phyloP scores from a whole-genome alignment of 2,797 vertebrate species.

The Hippoglossus hippoglossus region DNA sequence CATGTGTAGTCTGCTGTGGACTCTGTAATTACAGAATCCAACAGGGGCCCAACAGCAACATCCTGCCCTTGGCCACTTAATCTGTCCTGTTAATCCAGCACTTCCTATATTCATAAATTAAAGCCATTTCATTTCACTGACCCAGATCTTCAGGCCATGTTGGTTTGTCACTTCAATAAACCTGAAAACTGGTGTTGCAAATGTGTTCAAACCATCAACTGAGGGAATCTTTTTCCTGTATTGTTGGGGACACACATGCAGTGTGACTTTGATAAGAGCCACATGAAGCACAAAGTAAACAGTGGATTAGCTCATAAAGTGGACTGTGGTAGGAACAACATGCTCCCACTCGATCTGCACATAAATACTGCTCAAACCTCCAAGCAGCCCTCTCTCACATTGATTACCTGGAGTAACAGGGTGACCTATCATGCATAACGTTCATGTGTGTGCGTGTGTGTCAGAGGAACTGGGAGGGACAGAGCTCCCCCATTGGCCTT shows the following conservation, averaged over 20 bases:
- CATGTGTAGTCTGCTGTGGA: too few relatives aligned
- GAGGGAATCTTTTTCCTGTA: not conserved
- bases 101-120: not conserved
- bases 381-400: not conserved
- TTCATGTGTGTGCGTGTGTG: slow-evolving; percentile 18
- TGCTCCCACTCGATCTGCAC: slow-evolving; percentile 20
- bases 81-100: not conserved
- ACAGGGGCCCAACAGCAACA: not conserved
- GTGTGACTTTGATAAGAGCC: slow-evolving; percentile 41
- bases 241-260: slow-evolving; percentile 1
- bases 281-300: slow-evolving; percentile 20
- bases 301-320: slow-evolving; percentile 29
- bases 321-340: slow-evolving; percentile 19
- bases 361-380: slow-evolving; percentile 4
- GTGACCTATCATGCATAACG: slow-evolving; percentile 17
- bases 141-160: not conserved
- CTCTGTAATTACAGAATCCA: not conserved
- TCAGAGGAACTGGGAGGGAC: slow-evolving; percentile 37
- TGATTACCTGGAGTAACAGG: slow-evolving; percentile 28
- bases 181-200: too few relatives aligned
- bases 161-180: not conserved
- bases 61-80: not conserved
- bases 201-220: not conserved
- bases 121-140: not conserved
- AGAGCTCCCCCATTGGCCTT: slow-evolving; percentile 45